Conservation (phyloP, 2,888 invertebrate genomes). For the Crepidodera aurea region DNA sequence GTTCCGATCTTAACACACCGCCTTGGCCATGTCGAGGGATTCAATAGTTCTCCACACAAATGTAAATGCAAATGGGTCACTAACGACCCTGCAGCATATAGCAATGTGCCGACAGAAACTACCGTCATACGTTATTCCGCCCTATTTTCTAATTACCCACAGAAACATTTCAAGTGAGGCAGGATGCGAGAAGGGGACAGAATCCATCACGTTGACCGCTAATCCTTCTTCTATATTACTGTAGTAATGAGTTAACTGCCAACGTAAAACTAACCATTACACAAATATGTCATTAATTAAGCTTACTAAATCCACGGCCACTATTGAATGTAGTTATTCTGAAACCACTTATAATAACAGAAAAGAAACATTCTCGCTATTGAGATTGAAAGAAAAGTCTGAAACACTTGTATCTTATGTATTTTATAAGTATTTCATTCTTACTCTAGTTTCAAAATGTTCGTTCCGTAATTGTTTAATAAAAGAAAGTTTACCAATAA, state of each 20-base stretch:
- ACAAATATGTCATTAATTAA: background rate
- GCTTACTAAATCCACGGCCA: no score
- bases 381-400: no score
- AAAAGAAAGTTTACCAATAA: no score
- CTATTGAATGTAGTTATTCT: no score
- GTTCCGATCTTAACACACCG: conserved; percentile 55
- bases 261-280: background rate
- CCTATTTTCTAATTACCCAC: conserved; percentile 45
- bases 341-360: no score
- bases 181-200: conserved; percentile 11
- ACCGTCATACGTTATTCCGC: conserved; percentile 36
- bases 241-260: background rate
- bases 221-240: conserved; percentile 10
- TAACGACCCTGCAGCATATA: conserved; percentile 47
- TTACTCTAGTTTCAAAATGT: no score
- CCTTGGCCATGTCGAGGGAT: conserved; percentile 56
- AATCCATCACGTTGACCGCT: conserved; percentile 20
- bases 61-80: conserved; percentile 58
- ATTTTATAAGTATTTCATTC: no score
- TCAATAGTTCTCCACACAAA: conserved; percentile 55
- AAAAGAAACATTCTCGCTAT: no score
- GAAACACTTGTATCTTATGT: no score
- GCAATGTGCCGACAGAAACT: conserved; percentile 42
- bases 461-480: no score
- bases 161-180: conserved; percentile 34